These are phyloP conservation scores for Argya squamiceps DNA, from an alignment of 2,797 vertebrate species.

Conservation along the genomic window DNA sequence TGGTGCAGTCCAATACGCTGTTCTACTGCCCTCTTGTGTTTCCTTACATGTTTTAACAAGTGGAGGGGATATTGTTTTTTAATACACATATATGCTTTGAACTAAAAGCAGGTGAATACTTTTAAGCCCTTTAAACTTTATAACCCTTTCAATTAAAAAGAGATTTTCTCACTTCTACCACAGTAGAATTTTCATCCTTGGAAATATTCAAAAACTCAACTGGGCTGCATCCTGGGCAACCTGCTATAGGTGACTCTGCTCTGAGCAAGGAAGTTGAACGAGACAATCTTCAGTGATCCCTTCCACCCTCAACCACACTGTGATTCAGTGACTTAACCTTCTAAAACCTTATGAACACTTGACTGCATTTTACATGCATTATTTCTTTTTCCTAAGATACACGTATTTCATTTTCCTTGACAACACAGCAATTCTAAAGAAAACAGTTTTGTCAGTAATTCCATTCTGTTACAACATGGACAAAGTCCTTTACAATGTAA, in stretches of 20 bases:
- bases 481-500: not conserved
- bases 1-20: not conserved
- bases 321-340: not conserved
- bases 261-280: not conserved
- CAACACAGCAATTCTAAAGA: not conserved
- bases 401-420: not conserved
- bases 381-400: not conserved
- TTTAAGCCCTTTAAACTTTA: not conserved
- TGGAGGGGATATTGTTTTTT: not conserved
- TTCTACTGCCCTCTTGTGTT: not conserved
- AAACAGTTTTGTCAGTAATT: not conserved
- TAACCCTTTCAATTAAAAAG: not conserved
- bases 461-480: not conserved
- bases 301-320: not conserved
- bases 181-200: not conserved
- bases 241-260: not conserved
- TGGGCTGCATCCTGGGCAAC: not conserved
- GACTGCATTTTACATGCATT: not conserved
- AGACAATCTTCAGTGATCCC: not conserved
- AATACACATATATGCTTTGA: not conserved
- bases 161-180: not conserved
- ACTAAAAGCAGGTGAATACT: not conserved
- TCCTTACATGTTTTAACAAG: not conserved
- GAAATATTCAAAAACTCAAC: not conserved
- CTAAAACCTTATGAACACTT: not conserved